Evolutionary conservation across 2,888 invertebrate species (phyloP).

Genomic region (Apamea anceps): DNA sequence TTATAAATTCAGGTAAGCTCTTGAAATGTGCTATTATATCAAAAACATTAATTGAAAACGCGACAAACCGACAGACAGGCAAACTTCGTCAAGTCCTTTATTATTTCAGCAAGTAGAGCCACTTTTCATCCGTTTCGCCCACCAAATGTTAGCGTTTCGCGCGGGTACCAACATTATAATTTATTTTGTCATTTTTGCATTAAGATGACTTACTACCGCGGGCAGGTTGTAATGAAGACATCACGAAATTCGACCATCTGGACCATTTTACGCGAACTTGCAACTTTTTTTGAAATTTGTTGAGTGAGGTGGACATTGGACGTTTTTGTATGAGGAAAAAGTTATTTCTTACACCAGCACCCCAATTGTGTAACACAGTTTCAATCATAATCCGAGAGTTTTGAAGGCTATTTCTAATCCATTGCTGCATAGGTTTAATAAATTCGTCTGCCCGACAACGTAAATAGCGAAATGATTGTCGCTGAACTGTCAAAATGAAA

Average conservation of each 20-base stretch:
- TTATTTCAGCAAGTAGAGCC: slow-evolving; percentile 70
- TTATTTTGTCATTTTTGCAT: slow-evolving; percentile 79
- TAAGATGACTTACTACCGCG: slow-evolving; percentile 71
- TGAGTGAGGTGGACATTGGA: background rate
- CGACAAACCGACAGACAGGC: background rate
- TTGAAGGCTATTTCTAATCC: too few relatives aligned
- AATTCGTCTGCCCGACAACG: too few relatives aligned
- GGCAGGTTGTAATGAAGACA: slow-evolving; percentile 75
- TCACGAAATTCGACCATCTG: slow-evolving; percentile 71
- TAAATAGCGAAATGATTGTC: background rate
- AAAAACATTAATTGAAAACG: background rate
- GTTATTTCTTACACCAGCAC: background rate
- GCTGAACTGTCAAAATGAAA: background rate
- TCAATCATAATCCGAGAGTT: too few relatives aligned
- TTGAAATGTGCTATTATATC: background rate
- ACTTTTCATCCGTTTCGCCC: slow-evolving; percentile 40
- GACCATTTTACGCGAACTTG: slow-evolving; percentile 53
- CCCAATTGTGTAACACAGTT: too few relatives aligned
- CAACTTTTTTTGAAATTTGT: slow-evolving; percentile 31
- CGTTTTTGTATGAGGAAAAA: background rate
- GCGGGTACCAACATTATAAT: slow-evolving; percentile 72
- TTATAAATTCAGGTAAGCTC: background rate
- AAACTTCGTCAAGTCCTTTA: background rate
- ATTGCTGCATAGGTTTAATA: too few relatives aligned
- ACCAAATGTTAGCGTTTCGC: slow-evolving; percentile 71